Evolutionary conservation across 2,113 vertebrate genomes (phyloP).

Genomic region (Brevimyrus niger): DNA sequence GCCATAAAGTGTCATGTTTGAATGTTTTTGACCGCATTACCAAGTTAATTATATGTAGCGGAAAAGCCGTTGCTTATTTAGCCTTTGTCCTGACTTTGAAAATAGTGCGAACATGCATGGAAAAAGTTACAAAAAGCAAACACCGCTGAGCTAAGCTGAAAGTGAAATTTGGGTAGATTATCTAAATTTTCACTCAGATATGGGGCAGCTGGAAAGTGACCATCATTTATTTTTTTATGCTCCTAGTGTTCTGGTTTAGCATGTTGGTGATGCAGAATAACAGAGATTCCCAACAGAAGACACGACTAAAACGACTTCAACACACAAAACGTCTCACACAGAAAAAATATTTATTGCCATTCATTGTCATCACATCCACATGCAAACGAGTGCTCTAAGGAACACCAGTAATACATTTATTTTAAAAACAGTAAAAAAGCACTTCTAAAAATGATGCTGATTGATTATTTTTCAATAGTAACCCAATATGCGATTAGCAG

Average conservation of each 20-base stretch:
- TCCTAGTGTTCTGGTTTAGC: too few species aligned
- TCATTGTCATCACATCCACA: background rate
- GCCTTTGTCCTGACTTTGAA: background rate
- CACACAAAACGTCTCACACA: background rate
- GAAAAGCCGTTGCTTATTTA: background rate
- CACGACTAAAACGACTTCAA: background rate
- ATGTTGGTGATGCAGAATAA: too few species aligned
- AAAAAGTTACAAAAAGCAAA: too few species aligned
- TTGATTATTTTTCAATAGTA: background rate
- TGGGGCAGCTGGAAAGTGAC: too few species aligned
- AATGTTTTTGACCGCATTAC: background rate
- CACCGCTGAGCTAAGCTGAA: too few species aligned
- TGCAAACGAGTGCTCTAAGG: background rate
- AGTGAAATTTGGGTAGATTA: too few species aligned
- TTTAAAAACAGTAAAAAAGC: constrained; percentile 2
- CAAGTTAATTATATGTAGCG: background rate
- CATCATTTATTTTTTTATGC: too few species aligned
- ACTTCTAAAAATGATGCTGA: background rate
- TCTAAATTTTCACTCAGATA: too few species aligned
- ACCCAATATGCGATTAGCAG: background rate
- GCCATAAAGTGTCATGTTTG: background rate
- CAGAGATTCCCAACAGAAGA: background rate
- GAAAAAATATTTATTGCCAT: background rate
- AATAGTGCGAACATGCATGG: background rate
- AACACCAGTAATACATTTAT: background rate